Conservation (phyloP, 2,888 invertebrate species). For the Nemapogon koenigi region DNA sequence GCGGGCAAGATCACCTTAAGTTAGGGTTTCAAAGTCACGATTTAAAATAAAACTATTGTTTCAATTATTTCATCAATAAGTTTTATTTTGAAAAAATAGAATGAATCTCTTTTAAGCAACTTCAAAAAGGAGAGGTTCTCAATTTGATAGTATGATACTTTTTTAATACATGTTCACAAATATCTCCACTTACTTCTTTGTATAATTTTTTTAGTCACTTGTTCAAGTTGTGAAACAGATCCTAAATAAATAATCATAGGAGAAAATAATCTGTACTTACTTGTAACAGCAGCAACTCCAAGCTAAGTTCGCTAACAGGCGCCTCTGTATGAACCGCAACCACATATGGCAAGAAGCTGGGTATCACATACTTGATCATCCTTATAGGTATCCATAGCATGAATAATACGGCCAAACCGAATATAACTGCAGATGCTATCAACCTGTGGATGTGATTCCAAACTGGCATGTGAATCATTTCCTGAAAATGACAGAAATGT, state of each 20-base stretch:
- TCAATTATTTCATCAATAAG: too few species aligned
- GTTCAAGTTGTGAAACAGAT: too few species aligned
- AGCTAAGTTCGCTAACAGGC: constrained; percentile 91
- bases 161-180: too few species aligned
- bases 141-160: too few species aligned
- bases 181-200: too few species aligned
- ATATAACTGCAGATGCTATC: constrained; percentile 92
- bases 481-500: too few species aligned
- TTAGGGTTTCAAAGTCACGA: too few species aligned
- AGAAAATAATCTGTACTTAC: constrained; percentile 30
- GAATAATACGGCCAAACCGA: constrained; percentile 93
- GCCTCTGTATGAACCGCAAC: constrained; percentile 83
- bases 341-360: constrained; percentile 94
- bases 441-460: constrained; percentile 88
- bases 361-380: constrained; percentile 79
- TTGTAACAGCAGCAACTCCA: constrained; percentile 90
- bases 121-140: too few species aligned
- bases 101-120: too few species aligned
- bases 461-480: constrained; percentile 98
- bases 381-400: constrained; percentile 96
- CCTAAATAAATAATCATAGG: neutral
- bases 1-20: constrained; percentile 89
- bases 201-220: too few species aligned
- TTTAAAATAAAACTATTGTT: too few species aligned
- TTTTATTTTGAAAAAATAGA: too few species aligned